Base-by-base conservation (phyloP, 2,113 vertebrate species). In the Stigmatopora nigra region DNA sequence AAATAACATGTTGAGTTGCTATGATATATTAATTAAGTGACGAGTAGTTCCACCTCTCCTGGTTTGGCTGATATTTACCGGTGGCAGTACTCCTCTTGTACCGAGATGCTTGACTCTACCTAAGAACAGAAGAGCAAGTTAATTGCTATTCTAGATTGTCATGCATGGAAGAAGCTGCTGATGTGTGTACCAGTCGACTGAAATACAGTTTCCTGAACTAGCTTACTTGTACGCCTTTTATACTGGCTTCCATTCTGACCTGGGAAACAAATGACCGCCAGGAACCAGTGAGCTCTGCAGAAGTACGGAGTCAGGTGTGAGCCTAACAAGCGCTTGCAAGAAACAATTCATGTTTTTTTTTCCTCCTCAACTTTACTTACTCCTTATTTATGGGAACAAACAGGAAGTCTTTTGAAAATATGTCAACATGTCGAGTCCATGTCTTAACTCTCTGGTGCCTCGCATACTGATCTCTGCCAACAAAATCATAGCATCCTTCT, bases 351-450 rank as follows among this genome's bases (percentile, higher is more conserved):
- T 6, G 60, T 0, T 16, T 14, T 31, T 56, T 14, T 46, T 49
- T 0, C 7, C 20, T 14, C 31, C 2, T 13, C 6, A 56, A 31
- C 20, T 31, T 56, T 31, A 7, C 81, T 82, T 67, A 80, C 68
- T 69, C 92, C 68, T 98, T 93, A 82, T 98, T 98, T 74, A 98
- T 94, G 67, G 96, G 95, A 63, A 98, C 93, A 82, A 98, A 98
- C 65, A 98, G 92, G 72, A 92, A 98, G 89, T 98, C 95, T 85
- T 97, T 97, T 85, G 68, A 92, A 84, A 98, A 98, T 66, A 98
- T 94, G 83, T 96, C 96, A 63, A 96, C 90, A 48, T 93, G 89
- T 14, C 95, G 92, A 35, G 96, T 98, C 96, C 95, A 98, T 0
- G 93, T 98, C 89, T 88, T 94, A 65, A 98, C 96, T 84, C 94